Base-by-base conservation (phyloP, 2,113 vertebrate species). In the Mormoops blainvillei region DNA sequence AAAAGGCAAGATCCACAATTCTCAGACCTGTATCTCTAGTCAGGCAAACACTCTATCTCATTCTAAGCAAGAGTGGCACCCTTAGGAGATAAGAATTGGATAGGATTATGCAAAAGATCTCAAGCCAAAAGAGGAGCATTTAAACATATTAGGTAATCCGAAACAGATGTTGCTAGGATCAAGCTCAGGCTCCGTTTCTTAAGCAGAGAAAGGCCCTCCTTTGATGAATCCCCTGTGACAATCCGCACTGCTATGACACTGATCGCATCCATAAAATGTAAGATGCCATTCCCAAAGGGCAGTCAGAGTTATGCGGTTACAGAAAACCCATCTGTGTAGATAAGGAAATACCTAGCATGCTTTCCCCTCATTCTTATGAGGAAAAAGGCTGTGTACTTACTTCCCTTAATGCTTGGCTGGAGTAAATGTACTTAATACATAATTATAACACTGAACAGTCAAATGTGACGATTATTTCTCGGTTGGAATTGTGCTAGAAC, bases 391-490 rank as follows among this genome's bases (percentile, higher is more conserved):
- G 54, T 43, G 10, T 88, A 95, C 96, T 98, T 98, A 91, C 50
- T 97, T 96, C 94, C 71, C 41, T 97, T 97, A 93, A 96, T 91
- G 95, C 0, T 15, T 89, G 83, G 45, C 71, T 98, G 93, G 65
- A 95, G 86, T 97, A 98, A 97, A 97, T 91, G 78, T 67, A 77
- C 96, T 97, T 97, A 97, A 96, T 95, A 67, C 70, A 70, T 95
- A 96, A 96, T 98, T 95, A 94, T 76, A 96, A 85, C 45, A 80
- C 94, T 97, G 97, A 97, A 90, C 65, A 97, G 93, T 80, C 96
- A 98, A 97, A 93, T 13, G 28, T 94, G 91, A 95, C 65, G 97
- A 97, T 88, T 1, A 3, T 97, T 97, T 97, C 97, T 97, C 15
- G 4, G 74, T 94, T 94, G 97, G 84, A 98, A 98, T 96, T 94